Conservation (phyloP, 2,113 vertebrate species). For the Nycticorax nycticorax region DNA sequence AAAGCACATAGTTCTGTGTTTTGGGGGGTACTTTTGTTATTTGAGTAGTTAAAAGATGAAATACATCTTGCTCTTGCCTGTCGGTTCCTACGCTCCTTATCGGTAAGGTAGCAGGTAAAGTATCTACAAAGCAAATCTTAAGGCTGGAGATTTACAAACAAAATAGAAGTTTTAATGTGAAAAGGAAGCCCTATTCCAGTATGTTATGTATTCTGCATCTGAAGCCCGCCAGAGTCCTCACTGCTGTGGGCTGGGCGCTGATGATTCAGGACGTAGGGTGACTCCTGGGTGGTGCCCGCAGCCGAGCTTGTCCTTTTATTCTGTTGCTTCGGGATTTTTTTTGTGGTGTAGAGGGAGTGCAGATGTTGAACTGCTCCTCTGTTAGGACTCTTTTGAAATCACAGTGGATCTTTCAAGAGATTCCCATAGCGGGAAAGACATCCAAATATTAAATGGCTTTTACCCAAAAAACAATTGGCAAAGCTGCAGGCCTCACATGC, state of each 20-base stretch:
- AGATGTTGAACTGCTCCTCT: neutral
- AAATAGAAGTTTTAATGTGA: neutral
- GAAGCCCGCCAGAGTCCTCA: neutral
- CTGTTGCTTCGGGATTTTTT: neutral
- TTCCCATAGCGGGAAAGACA: neutral
- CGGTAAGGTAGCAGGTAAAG: neutral
- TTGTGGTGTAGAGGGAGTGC: neutral
- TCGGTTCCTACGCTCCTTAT: neutral
- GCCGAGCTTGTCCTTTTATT: neutral
- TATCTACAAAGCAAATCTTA: constrained; percentile 10
- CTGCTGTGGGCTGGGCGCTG: neutral
- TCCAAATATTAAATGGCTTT: neutral
- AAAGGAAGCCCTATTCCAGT: neutral
- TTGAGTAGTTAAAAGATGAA: neutral
- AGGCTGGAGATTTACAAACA: neutral
- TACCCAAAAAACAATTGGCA: neutral
- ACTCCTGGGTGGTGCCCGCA: neutral
- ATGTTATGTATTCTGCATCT: neutral
- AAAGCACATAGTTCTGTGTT: neutral
- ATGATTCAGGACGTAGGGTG: neutral
- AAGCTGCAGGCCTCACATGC: neutral
- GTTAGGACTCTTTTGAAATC: neutral
- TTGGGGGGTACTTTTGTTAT: neutral
- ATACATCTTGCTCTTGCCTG: neutral
- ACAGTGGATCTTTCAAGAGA: neutral